Evolutionary conservation across 2,113 vertebrate genomes (phyloP).

Genomic region (Thalassarche chlororhynchos): DNA sequence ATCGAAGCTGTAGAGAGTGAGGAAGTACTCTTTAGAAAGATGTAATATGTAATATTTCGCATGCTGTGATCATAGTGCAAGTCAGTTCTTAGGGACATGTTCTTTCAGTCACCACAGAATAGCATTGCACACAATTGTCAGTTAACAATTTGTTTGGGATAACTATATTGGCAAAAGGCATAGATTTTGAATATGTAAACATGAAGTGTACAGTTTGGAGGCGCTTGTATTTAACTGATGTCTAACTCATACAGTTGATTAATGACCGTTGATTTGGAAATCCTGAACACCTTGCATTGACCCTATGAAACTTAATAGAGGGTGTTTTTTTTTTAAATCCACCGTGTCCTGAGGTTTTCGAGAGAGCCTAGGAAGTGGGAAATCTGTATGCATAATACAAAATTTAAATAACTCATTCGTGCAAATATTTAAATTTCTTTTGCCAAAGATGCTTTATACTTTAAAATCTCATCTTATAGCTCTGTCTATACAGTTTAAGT

Average conservation of each 20-base stretch:
- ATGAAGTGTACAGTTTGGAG: not conserved
- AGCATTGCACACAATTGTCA: fast-evolving
- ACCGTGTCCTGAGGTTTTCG: not conserved
- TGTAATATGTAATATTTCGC: not conserved
- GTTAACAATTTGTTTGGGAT: not conserved
- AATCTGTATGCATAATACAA: not conserved
- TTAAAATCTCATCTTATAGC: not conserved
- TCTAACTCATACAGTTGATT: not conserved
- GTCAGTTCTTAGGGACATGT: not conserved
- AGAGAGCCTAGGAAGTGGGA: not conserved
- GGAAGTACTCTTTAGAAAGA: not conserved
- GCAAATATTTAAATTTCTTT: not conserved
- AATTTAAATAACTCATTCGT: not conserved
- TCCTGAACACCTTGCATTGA: not conserved
- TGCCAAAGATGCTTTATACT: not conserved
- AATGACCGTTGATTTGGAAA: not conserved
- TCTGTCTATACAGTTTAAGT: not conserved
- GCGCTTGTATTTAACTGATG: not conserved
- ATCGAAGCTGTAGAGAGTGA: not conserved
- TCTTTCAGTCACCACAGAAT: not conserved
- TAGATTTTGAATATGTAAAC: not conserved
- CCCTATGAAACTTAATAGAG: not conserved
- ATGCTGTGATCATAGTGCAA: not conserved
- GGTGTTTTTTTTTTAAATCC: not conserved
- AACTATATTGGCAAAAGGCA: not conserved